A percentile compares a stretch with the other conserved stretches of the same genome.
phyloP scores from a whole-genome alignment of 1,140 invertebrate species.

The Marisa cornuarietis region DNA sequence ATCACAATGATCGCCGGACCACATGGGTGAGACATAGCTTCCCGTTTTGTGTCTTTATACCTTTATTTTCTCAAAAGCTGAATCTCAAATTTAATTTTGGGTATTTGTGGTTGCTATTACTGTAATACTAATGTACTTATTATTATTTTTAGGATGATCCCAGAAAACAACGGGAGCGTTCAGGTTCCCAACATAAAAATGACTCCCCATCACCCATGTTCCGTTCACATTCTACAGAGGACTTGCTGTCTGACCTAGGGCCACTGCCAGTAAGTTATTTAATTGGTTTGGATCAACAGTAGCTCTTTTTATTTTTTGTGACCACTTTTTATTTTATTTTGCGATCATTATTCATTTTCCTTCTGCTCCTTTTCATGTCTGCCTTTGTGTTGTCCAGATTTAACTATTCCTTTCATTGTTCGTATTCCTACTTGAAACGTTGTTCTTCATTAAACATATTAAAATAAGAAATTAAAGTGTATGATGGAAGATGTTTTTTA shows the following conservation, averaged over 20 bases:
- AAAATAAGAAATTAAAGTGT: too few species aligned
- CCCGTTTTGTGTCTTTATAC: too few species aligned
- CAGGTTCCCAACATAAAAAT: constrained; percentile 29
- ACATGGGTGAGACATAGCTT: constrained; percentile 76
- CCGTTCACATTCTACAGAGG: constrained; percentile 57
- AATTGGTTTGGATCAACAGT: not conserved
- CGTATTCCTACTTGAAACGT: too few species aligned
- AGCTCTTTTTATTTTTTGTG: too few species aligned
- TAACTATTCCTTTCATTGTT: not conserved
- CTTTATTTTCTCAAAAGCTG: too few species aligned
- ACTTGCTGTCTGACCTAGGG: constrained; percentile 85
- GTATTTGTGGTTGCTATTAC: not conserved
- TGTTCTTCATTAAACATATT: too few species aligned
- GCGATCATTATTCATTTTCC: too few species aligned
- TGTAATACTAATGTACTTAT: not conserved
- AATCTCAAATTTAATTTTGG: not conserved
- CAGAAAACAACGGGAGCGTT: constrained; percentile 37
- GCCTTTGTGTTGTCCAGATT: not conserved
- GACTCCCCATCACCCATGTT: constrained; percentile 44
- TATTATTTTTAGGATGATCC: constrained; percentile 54
- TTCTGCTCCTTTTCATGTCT: not conserved
- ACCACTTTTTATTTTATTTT: too few species aligned
- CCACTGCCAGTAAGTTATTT: constrained; percentile 76
- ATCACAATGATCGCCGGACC: constrained; percentile 91
- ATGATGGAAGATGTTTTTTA: too few species aligned